Base-by-base conservation (phyloP, 2,113 vertebrate species). In the Antigone vipio region DNA sequence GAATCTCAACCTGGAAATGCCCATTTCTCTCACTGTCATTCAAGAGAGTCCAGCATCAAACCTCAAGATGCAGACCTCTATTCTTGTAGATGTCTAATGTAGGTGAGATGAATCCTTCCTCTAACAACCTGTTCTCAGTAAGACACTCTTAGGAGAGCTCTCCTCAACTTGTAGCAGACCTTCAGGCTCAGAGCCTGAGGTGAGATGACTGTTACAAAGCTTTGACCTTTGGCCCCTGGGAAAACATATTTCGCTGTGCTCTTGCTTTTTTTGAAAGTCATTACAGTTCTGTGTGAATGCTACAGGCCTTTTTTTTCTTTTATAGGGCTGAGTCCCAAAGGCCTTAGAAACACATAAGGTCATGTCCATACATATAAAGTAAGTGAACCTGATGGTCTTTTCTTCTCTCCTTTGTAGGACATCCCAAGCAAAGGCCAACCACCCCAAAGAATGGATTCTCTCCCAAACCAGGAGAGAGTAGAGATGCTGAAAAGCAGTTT, bases 401-500 rank as follows among this genome's bases (percentile, higher is more conserved):
- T 81, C 40, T 86, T 83, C 77, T 79, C 49, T 88, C 15, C 60
- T 88, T 59, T 85, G 12, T 40, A 99, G 99, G 98, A 38, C 95
- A 98, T 69, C 92, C 98, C 42, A 98, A 98, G 71, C 97, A 99
- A 94, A 98, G 97, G 91, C 94, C 97, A 45, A 12, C 94, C 1
- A 97, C 96, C 18, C 96, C 92, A 93, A 98, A 98, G 42, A 98
- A 98, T 32, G 98, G 98, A 16, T 97, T 97, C 59, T 91, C 98
- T 24, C 75, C 97, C 34, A 98, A 98, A 76, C 97, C 97, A 11
- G 98, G 98, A 73, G 98, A 98, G 59, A 95, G 96, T 35, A 75
- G 98, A 29, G 99, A 99, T 32, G 38, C 98, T 3, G 99, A 99
- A 91, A 98, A 98, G 29, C 98, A 98, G 76, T 95, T 99, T 30